Conservation (phyloP, 2,113 vertebrate species). For the Grus americana region DNA sequence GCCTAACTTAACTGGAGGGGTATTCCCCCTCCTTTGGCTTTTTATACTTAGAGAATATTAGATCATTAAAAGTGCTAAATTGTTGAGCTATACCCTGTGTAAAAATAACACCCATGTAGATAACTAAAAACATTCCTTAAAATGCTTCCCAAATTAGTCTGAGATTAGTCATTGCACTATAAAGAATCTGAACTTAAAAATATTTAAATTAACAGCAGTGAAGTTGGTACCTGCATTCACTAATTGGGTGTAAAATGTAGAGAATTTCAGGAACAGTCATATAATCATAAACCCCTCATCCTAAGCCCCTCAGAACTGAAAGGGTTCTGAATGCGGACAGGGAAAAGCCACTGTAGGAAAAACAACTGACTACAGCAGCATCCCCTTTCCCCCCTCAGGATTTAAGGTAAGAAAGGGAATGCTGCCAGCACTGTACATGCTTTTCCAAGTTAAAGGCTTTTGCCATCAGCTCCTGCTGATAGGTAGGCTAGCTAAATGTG, state of each 20-base stretch:
- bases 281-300: background rate
- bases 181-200: background rate
- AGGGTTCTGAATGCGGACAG: background rate
- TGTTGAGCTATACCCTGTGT: background rate
- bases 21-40: background rate
- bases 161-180: background rate
- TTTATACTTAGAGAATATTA: background rate
- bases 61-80: background rate
- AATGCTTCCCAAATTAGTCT: background rate
- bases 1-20: background rate
- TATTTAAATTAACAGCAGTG: background rate
- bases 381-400: background rate
- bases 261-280: background rate
- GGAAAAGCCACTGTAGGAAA: background rate
- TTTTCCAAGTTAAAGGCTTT: background rate
- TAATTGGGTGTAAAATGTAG: background rate
- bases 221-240: background rate
- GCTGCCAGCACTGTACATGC: background rate
- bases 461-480: conserved; percentile 21
- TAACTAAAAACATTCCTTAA: background rate
- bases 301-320: background rate
- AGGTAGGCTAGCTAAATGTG: background rate
- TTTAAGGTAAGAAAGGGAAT: background rate
- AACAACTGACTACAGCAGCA: background rate
- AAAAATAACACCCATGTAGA: background rate